Base-by-base conservation (phyloP, 2,797 vertebrate genomes). In the Silurus aristotelis region DNA sequence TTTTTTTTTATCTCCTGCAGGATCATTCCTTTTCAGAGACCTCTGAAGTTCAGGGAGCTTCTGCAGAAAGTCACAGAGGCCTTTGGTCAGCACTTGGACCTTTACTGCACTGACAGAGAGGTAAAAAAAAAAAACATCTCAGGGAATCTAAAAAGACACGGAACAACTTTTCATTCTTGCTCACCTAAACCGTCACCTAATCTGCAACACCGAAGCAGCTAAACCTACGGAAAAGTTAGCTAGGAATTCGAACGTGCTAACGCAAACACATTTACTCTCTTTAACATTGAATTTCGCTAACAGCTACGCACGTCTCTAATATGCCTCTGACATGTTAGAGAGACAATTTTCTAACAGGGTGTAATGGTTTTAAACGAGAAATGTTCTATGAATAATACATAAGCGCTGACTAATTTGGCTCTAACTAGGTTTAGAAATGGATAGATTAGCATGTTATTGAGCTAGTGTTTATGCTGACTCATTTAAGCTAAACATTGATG, bases 51-150 rank as follows among this genome's bases (percentile, higher is more conserved):
- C 92, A 97, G 96, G 91, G 96, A 98, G 85, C 95, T 98, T 87
- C 92, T 96, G 81, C 96, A 96, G 93, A 98, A 98, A 92, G 97
- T 97, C 90, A 97, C 94, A 0, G 97, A 98, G 91, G 97, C 96
- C 89, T 98, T 97, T 83, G 97, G 97, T 52, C 97, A 97, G 93
- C 96, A 96, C 90, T 96, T 98, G 97, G 97, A 98, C 88, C 94
- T 98, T 85, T 96, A 96, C 91, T 97, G 95, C 85, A 92, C 94
- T 85, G 96, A 96, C 90, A 97, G 96, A 64, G 97, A 98, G 96
- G 97, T 98, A 89, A 27, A 71, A 52, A 73, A 73, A 77, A 38
- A 22, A 48, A 38, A 22, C 3, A 1, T 52, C 14, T 58, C 25
- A 76, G n/a, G 25, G 7, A 76, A 31, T 27, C 31, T 8, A 58